These are phyloP conservation scores for Ceyx margarethae DNA, from an alignment of 2,113 vertebrate species.

Conservation along the genomic window DNA sequence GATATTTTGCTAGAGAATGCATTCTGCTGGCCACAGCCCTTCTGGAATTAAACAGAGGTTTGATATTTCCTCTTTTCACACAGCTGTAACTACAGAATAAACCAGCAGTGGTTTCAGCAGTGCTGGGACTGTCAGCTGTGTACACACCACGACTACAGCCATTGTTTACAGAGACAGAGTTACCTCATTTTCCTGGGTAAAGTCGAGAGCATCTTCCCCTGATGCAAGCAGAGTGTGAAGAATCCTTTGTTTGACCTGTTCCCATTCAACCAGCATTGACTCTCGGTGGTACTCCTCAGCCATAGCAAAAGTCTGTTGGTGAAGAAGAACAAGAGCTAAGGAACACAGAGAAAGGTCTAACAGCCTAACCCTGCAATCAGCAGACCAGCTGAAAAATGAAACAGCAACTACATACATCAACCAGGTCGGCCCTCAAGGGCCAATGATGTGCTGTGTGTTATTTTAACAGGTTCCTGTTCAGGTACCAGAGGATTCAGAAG, in stretches of 20 bases:
- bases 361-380: neutral
- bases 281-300: conserved; percentile 97
- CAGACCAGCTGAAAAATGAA: neutral
- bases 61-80: neutral
- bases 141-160: neutral
- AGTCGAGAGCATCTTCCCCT: conserved; percentile 95
- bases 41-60: neutral
- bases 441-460: neutral
- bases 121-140: neutral
- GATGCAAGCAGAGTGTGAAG: conserved; percentile 94
- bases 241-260: conserved; percentile 97
- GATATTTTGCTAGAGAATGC: neutral
- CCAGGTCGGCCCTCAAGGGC: neutral
- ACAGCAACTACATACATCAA: neutral
- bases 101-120: neutral
- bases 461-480: neutral
- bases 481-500: neutral
- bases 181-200: conserved; percentile 97
- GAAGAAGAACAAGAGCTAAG: neutral
- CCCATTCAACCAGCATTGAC: conserved; percentile 98
- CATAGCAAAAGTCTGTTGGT: conserved; percentile 89
- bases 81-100: neutral
- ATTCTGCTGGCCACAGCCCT: neutral
- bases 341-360: neutral
- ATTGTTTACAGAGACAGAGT: neutral